phyloP scores from a whole-genome alignment of 2,888 invertebrate genomes.

The Ennomos quercinarius region DNA sequence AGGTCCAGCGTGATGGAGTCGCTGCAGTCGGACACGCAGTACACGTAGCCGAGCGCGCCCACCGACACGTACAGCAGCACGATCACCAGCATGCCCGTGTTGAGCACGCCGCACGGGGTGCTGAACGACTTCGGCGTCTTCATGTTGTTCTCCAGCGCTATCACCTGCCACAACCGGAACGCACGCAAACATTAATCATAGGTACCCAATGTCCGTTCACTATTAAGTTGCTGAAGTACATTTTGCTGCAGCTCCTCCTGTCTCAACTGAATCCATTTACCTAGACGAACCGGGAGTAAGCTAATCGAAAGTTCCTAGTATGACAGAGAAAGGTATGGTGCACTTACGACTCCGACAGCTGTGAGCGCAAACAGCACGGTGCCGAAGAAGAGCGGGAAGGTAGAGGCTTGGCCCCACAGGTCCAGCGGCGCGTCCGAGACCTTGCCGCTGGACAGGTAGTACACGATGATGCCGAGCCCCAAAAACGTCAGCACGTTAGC shows the following conservation, averaged over 20 bases:
- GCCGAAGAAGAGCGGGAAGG: slow-evolving; percentile 97
- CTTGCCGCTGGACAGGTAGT: slow-evolving; percentile 90
- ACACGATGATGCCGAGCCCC: slow-evolving; percentile 91
- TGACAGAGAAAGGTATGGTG: neutral
- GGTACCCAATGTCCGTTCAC: neutral
- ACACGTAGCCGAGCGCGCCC: slow-evolving; percentile 94
- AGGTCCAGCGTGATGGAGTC: slow-evolving; percentile 94
- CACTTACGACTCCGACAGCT: slow-evolving; percentile 91
- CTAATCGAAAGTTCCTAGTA: too few relatives aligned
- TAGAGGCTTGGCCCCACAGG: slow-evolving; percentile 88
- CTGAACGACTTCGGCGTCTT: slow-evolving; percentile 92
- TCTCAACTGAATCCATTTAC: too few relatives aligned
- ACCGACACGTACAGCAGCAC: slow-evolving; percentile 90
- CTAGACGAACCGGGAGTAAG: too few relatives aligned
- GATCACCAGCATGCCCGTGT: slow-evolving; percentile 92
- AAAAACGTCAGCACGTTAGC: slow-evolving; percentile 92
- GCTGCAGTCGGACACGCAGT: slow-evolving; percentile 88
- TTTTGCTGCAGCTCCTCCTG: too few relatives aligned
- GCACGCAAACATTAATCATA: slow-evolving; percentile 1
- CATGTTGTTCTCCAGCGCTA: slow-evolving; percentile 97
- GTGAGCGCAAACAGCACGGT: slow-evolving; percentile 96
- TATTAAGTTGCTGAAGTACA: too few relatives aligned
- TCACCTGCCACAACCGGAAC: slow-evolving; percentile 85
- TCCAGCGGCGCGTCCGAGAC: slow-evolving; percentile 80
- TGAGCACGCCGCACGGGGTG: slow-evolving; percentile 91